phyloP scores from a whole-genome alignment of 2,888 invertebrate genomes.

The Caenorhabditis sp. region DNA sequence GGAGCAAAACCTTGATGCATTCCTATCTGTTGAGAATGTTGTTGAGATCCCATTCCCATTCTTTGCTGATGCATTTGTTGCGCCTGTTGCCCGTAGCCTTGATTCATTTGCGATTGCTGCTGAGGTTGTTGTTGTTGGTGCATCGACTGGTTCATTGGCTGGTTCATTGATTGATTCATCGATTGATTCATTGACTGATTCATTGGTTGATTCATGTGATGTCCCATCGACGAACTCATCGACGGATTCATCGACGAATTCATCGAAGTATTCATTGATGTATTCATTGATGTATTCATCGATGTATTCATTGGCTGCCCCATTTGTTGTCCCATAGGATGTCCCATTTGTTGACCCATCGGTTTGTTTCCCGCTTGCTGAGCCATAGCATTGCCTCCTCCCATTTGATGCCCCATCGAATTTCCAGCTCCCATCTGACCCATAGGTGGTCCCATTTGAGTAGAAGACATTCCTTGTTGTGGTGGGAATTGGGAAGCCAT shows the following conservation, averaged over 20 bases:
- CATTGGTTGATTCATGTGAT: not conserved
- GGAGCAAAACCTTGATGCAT: slow-evolving; percentile 8
- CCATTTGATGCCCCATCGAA: not conserved
- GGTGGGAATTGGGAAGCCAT: not conserved
- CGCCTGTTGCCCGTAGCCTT: slow-evolving; percentile 2
- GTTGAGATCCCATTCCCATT: slow-evolving; percentile 1
- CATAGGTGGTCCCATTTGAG: not conserved
- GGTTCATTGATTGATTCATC: slow-evolving; percentile 2
- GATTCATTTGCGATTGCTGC: slow-evolving; percentile 11
- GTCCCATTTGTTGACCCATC: not conserved
- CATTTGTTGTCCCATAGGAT: not conserved
- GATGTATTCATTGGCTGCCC: not conserved
- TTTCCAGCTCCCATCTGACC: not conserved
- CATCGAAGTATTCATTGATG: too few relatives aligned
- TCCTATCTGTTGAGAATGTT: not conserved
- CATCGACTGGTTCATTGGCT: slow-evolving; percentile 10
- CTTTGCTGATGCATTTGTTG: slow-evolving; percentile 5
- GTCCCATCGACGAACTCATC: slow-evolving; percentile 10
- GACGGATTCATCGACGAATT: not conserved
- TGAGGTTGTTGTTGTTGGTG: slow-evolving; percentile 9
- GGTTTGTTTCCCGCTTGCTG: not conserved
- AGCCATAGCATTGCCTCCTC: not conserved
- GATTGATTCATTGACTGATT: slow-evolving; percentile 15
- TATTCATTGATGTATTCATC: not conserved
- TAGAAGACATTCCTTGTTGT: not conserved